Percentiles rank a stretch among this genome's conserved stretches.
phyloP scores from a whole-genome alignment of 2,113 vertebrate genomes.

The Raja brachyura region DNA sequence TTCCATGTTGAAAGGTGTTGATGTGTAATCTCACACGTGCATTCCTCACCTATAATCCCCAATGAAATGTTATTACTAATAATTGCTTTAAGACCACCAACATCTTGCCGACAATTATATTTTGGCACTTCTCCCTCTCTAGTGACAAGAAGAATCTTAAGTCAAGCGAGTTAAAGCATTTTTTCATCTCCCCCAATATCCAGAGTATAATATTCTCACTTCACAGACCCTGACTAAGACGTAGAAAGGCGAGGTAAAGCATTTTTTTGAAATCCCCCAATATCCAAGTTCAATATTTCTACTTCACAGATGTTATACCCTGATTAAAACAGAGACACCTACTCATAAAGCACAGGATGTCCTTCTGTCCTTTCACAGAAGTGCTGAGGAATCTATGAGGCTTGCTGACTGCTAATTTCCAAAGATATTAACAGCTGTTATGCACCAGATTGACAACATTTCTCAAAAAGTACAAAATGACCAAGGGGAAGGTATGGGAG shows the following conservation, averaged over 20 bases:
- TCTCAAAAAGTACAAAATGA: neutral
- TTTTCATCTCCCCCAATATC: neutral
- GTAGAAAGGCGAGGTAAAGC: neutral
- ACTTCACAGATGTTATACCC: neutral
- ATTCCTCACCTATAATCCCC: too few species aligned
- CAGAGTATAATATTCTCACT: neutral
- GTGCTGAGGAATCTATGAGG: neutral
- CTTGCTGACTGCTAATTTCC: neutral
- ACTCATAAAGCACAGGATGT: neutral
- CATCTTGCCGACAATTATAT: neutral
- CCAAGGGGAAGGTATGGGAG: neutral
- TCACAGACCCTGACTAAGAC: neutral
- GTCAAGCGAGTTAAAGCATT: neutral
- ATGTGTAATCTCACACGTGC: neutral
- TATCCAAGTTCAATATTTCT: neutral
- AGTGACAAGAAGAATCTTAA: neutral
- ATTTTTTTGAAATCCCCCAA: neutral
- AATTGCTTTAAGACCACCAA: neutral
- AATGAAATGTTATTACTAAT: neutral
- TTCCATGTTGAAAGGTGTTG: neutral
- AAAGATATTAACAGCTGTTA: neutral
- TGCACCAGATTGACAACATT: neutral
- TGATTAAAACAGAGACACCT: too few species aligned
- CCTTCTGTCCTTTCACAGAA: neutral
- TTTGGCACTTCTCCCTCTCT: neutral